phyloP scores from a whole-genome alignment of 1,140 invertebrate genomes.

The Phthorimaea operculella region DNA sequence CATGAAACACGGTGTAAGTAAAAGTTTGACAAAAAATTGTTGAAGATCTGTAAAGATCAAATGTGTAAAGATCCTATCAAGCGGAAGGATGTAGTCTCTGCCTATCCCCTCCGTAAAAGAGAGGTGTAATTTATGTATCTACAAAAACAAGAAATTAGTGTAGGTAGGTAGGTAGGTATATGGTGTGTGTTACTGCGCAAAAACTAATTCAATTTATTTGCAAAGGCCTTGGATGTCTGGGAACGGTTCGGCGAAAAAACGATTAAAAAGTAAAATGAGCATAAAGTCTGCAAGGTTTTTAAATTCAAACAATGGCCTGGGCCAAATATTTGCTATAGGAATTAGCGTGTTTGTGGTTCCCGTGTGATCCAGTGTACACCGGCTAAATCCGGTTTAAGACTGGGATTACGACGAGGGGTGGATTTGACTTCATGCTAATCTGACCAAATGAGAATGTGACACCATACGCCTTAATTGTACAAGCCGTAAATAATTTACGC shows the following conservation, averaged over 20 bases:
- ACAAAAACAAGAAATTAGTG: too few relatives aligned
- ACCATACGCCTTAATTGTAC: neutral
- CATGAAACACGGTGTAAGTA: too few relatives aligned
- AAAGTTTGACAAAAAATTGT: too few relatives aligned
- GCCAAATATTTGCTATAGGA: slow-evolving; percentile 32
- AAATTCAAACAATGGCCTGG: slow-evolving; percentile 35
- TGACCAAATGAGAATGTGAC: neutral
- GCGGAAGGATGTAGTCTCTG: too few relatives aligned
- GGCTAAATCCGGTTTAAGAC: neutral
- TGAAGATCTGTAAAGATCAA: too few relatives aligned
- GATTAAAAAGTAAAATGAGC: slow-evolving; percentile 14
- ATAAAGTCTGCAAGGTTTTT: slow-evolving; percentile 23
- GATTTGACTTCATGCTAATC: neutral
- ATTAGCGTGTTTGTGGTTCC: slow-evolving; percentile 48
- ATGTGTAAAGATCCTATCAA: too few relatives aligned
- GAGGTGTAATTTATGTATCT: too few relatives aligned
- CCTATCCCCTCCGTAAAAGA: too few relatives aligned
- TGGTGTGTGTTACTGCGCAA: too few relatives aligned
- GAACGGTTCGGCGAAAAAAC: neutral
- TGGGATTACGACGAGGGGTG: neutral
- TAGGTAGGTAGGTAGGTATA: too few relatives aligned
- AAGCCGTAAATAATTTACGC: too few relatives aligned
- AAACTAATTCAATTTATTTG: neutral
- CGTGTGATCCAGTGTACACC: slow-evolving; percentile 12
- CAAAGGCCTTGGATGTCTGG: neutral